Base-by-base conservation (phyloP, 2,888 invertebrate species). In the Bimastos eiseni region DNA sequence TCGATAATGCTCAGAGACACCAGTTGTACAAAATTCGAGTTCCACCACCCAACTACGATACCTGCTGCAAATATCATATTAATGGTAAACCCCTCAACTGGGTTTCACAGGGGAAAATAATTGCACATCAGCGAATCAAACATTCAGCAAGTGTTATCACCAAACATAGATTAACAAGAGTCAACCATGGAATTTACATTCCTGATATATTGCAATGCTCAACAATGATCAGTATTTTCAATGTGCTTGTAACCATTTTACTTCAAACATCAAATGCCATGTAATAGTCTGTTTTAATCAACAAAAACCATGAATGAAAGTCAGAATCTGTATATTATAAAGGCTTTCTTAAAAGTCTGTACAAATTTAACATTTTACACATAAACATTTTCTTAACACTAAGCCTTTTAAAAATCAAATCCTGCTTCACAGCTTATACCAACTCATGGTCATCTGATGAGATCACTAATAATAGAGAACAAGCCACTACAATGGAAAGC, bases 321-420 rank as follows among this genome's bases (percentile, higher is more conserved):
- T 30, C 70, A 70, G 70, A 30, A 1, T n/a, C 30, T 6, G 1
- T n/a, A 8, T 1, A 70, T 70, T n/a, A 70, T n/a, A n/a, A 70
- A 70, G 70, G 70, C 70, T 70, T n/a, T 70, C n/a, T n/a, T 70
- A 8, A n/a, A 70, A 70, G 70, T 70, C 70, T 70, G 70, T 70
- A 70, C 70, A 70, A 70, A 70, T 70, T 70, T 70, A 0, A 70
- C 70, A 70, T 70, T 13, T 70, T 70, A 70, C 70, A 70, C 30
- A 70, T 55, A 55, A 24, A 55, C 24, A 55, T 70, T 70, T n/a
- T 70, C 70, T 70, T 0, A 70, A 70, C n/a, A 70, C 30, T n/a
- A 70, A 70, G 70, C 70, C 70, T 70, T 70, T 70, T 70, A 70
- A 49, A 49, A 49, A 70, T 70, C 70, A 70, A 70, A 70, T 70